phyloP scores from a whole-genome alignment of 2,888 invertebrate genomes.

The Helleia helle region DNA sequence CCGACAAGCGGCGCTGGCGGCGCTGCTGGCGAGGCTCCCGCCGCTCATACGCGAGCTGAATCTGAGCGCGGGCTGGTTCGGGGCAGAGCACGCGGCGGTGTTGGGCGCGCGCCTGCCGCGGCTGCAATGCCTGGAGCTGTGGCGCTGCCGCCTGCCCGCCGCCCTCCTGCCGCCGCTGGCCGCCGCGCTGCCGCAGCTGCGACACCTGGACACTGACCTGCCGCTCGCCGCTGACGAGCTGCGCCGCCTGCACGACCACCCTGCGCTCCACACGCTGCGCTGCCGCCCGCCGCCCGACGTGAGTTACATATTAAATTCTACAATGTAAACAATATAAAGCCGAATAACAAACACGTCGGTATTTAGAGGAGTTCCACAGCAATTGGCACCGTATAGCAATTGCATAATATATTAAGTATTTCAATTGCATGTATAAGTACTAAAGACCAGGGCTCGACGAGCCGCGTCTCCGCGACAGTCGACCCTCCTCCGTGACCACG shows the following conservation, averaged over 20 bases:
- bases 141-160: neutral
- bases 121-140: slow-evolving; percentile 10
- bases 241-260: slow-evolving; percentile 17
- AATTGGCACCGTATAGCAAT: too few species aligned
- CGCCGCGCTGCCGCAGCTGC: neutral
- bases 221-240: neutral
- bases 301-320: too few species aligned
- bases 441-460: too few species aligned
- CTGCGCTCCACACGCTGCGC: slow-evolving; percentile 25
- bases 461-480: too few species aligned
- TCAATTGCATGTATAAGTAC: too few species aligned
- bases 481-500: too few species aligned
- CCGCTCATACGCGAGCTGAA: slow-evolving; percentile 14
- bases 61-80: neutral
- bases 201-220: neutral
- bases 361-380: too few species aligned
- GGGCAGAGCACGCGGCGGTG: neutral
- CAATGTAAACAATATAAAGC: too few species aligned
- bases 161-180: slow-evolving; percentile 25
- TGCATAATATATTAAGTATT: too few species aligned
- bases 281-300: slow-evolving; percentile 25
- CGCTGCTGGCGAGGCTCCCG: slow-evolving; percentile 17
- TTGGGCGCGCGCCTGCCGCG: neutral
- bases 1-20: slow-evolving; percentile 10
- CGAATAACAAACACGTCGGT: too few species aligned